Conservation (phyloP, 2,888 invertebrate species). For the Apodemia hepburni region DNA sequence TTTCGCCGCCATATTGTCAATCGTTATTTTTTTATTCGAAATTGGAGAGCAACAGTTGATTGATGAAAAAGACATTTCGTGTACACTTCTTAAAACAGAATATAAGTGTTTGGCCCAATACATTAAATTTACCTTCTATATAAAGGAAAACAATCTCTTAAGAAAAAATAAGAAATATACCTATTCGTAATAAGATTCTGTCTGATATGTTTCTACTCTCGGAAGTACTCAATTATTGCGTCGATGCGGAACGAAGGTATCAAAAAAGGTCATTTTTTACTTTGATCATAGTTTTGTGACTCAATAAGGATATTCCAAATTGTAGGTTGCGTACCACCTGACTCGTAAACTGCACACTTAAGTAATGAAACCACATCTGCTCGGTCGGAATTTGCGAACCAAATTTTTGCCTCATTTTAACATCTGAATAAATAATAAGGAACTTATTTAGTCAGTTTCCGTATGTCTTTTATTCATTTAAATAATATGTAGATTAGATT, state of each 20-base stretch:
- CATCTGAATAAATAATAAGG: constrained; percentile 39
- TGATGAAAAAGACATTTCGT: too few species aligned
- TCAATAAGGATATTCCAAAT: constrained; percentile 28
- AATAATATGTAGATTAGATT: background rate
- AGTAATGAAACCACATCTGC: constrained; percentile 40
- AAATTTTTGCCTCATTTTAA: constrained; percentile 29
- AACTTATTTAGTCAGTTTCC: constrained; percentile 5
- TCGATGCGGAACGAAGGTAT: background rate
- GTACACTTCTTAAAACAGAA: too few species aligned
- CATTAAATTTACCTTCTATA: background rate
- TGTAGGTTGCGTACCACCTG: constrained; percentile 38
- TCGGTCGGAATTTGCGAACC: constrained; percentile 33
- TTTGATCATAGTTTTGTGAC: constrained; percentile 28
- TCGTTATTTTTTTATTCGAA: too few species aligned
- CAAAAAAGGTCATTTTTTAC: constrained; percentile 24
- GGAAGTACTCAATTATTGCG: background rate
- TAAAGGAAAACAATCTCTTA: background rate
- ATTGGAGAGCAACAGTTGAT: too few species aligned
- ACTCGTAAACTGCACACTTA: constrained; percentile 37
- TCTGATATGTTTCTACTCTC: background rate
- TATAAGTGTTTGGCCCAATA: too few species aligned
- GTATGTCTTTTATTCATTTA: constrained; percentile 11
- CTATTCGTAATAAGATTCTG: background rate
- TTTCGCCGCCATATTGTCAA: too few species aligned
- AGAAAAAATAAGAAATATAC: background rate